A percentile compares a stretch with the other conserved stretches of the same genome.
Conservation (phyloP, 2,888 invertebrate genomes). For the Diadromus collaris region DNA sequence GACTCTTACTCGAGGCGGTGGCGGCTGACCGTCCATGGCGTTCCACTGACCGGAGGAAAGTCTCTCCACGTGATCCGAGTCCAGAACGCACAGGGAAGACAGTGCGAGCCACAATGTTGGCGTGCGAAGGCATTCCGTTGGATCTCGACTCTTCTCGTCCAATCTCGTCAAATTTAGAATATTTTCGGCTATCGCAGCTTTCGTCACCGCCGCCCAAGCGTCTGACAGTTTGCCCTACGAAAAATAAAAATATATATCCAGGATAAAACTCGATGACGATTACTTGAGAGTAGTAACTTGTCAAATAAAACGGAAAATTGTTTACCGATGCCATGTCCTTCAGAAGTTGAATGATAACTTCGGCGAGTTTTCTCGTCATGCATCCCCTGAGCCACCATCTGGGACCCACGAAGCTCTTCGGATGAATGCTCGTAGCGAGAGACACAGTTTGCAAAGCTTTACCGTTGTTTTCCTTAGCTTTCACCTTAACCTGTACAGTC, state of each 20-base stretch:
- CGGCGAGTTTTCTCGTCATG: slow-evolving; percentile 92
- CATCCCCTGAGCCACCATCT: slow-evolving; percentile 94
- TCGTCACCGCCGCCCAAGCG: slow-evolving; percentile 93
- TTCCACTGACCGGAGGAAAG: slow-evolving; percentile 91
- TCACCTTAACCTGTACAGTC: slow-evolving; percentile 93
- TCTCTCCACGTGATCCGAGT: slow-evolving; percentile 93
- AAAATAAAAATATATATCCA: slow-evolving; percentile 14
- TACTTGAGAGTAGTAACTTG: not conserved
- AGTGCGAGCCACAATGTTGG: slow-evolving; percentile 96
- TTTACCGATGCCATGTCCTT: slow-evolving; percentile 95
- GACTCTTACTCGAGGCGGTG: slow-evolving; percentile 80
- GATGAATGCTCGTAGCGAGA: slow-evolving; percentile 83
- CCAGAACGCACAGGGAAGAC: slow-evolving; percentile 95
- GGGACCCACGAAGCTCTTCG: slow-evolving; percentile 82
- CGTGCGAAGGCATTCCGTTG: slow-evolving; percentile 89
- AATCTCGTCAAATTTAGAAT: slow-evolving; percentile 92
- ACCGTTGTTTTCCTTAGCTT: slow-evolving; percentile 83
- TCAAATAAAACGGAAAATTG: not conserved
- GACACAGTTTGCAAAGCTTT: slow-evolving; percentile 81
- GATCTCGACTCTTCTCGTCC: slow-evolving; percentile 88
- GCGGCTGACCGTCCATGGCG: slow-evolving; percentile 83
- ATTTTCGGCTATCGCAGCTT: slow-evolving; percentile 93
- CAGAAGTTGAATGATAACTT: slow-evolving; percentile 92
- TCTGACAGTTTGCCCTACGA: slow-evolving; percentile 91
- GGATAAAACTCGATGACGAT: not conserved